Evolutionary conservation across 2,797 vertebrate genomes (phyloP).

Genomic region (Apodemus agrarius): DNA sequence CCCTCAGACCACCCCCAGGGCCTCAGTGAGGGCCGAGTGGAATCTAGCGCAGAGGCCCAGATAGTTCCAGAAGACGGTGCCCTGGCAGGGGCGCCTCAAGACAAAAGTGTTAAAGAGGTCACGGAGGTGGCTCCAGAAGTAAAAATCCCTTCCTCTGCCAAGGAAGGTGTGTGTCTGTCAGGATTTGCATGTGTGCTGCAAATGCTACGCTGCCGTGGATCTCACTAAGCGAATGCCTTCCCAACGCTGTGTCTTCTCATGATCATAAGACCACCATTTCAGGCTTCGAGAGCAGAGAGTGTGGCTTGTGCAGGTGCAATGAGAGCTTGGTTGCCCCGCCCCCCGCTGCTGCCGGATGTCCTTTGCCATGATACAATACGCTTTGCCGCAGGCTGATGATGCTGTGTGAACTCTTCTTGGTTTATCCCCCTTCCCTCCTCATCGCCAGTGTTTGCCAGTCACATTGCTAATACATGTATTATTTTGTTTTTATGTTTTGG

Average conservation of each 20-base stretch:
- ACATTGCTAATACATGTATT: slow-evolving; percentile 94
- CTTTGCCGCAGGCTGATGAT: slow-evolving; percentile 88
- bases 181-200: slow-evolving; percentile 91
- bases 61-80: slow-evolving; percentile 88
- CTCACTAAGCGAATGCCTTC: slow-evolving; percentile 82
- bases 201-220: slow-evolving; percentile 69
- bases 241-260: slow-evolving; percentile 81
- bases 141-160: slow-evolving; percentile 85
- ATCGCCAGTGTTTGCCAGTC: slow-evolving; percentile 93
- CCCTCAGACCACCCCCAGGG: slow-evolving; percentile 89
- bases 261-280: slow-evolving; percentile 82
- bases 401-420: slow-evolving; percentile 84
- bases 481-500: slow-evolving; percentile 86
- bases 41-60: slow-evolving; percentile 87
- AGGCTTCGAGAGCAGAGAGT: slow-evolving; percentile 82
- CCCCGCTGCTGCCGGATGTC: slow-evolving; percentile 81
- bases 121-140: slow-evolving; percentile 86
- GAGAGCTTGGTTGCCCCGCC: slow-evolving; percentile 83
- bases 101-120: slow-evolving; percentile 89
- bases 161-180: slow-evolving; percentile 95
- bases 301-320: slow-evolving; percentile 83
- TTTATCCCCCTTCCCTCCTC: slow-evolving; percentile 67
- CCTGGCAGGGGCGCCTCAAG: slow-evolving; percentile 88
- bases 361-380: slow-evolving; percentile 87
- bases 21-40: slow-evolving; percentile 89